Conservation (phyloP, 2,797 vertebrate genomes). For the Cuculus canorus region DNA sequence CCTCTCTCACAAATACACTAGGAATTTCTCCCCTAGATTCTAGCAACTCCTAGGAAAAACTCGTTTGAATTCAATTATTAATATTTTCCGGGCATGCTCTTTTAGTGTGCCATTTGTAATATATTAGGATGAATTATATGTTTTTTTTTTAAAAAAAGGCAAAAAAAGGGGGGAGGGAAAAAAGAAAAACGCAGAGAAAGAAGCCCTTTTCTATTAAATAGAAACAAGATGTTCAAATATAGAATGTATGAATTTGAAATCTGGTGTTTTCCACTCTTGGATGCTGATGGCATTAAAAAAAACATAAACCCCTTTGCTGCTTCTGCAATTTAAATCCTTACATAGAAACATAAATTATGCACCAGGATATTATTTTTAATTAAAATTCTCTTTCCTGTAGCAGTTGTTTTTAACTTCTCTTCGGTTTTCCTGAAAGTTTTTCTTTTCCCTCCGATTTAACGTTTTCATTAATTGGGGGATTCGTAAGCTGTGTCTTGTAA, state of each 20-base stretch:
- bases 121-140: conserved; percentile 68
- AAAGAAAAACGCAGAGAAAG: background rate
- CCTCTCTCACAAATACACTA: background rate
- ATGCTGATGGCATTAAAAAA: background rate
- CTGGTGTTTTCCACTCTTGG: conserved; percentile 48
- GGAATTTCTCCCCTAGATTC: conserved; percentile 24
- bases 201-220: conserved; percentile 63
- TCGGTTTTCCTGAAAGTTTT: conserved; percentile 27
- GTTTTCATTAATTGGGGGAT: conserved; percentile 20
- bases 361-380: conserved; percentile 63
- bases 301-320: conserved; percentile 10
- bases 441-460: background rate
- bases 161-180: fast-evolving
- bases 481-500: background rate
- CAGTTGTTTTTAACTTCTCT: conserved; percentile 27
- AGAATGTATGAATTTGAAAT: conserved; percentile 64
- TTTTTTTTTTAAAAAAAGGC: background rate
- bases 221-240: conserved; percentile 74
- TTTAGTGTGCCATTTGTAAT: conserved; percentile 58
- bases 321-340: conserved; percentile 55
- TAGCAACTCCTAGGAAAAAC: conserved; percentile 34
- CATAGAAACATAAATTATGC: conserved; percentile 36
- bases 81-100: conserved; percentile 59
- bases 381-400: conserved; percentile 57
- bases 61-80: conserved; percentile 66